Conservation (phyloP, 2,888 invertebrate species). For the Andrena haemorrhoa region DNA sequence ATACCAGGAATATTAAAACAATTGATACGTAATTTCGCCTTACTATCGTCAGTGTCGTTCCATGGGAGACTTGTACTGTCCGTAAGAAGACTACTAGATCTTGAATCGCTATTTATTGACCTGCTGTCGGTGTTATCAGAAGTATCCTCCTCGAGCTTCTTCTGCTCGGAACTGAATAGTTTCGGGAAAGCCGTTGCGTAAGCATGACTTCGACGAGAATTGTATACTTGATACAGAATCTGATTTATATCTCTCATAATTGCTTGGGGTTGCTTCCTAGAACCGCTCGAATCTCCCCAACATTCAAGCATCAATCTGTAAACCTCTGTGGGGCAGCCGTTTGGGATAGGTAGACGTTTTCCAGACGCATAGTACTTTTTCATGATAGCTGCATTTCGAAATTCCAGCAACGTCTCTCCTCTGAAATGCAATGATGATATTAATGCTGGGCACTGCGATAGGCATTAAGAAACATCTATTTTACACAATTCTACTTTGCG, state of each 20-base stretch:
- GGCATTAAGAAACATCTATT: background rate
- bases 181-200: slow-evolving; percentile 87
- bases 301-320: slow-evolving; percentile 92
- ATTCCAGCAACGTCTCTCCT: slow-evolving; percentile 86
- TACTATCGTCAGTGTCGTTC: slow-evolving; percentile 79
- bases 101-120: slow-evolving; percentile 80
- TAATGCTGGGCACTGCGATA: too few relatives aligned
- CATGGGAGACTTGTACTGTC: slow-evolving; percentile 80
- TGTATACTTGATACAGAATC: slow-evolving; percentile 90
- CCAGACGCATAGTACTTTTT: slow-evolving; percentile 89
- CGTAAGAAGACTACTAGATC: slow-evolving; percentile 79
- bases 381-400: slow-evolving; percentile 79
- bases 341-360: slow-evolving; percentile 89
- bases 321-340: slow-evolving; percentile 90
- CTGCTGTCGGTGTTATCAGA: slow-evolving; percentile 76
- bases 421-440: slow-evolving; percentile 85
- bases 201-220: slow-evolving; percentile 87
- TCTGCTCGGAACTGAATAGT: slow-evolving; percentile 68
- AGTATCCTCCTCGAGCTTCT: slow-evolving; percentile 65
- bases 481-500: background rate
- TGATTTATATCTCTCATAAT: slow-evolving; percentile 94
- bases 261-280: slow-evolving; percentile 92
- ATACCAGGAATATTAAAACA: background rate
- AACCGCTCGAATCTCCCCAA: slow-evolving; percentile 91
- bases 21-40: slow-evolving; percentile 27